Percentiles rank a stretch among this genome's conserved stretches.
Conservation (phyloP, 2,113 vertebrate species). For the Mormoops blainvillei region DNA sequence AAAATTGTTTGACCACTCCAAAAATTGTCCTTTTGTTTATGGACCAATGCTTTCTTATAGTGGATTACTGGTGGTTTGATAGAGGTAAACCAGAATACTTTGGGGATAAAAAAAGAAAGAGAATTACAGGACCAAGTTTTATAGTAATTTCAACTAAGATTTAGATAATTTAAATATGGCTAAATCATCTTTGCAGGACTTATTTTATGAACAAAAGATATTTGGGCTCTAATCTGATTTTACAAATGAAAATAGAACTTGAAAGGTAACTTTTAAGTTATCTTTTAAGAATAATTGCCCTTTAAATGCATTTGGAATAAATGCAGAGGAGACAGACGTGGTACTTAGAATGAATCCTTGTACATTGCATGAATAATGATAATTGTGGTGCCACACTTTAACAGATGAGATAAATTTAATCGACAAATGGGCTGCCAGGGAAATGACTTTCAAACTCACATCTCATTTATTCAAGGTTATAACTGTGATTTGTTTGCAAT, state of each 20-base stretch:
- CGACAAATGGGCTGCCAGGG: slow-evolving; percentile 75
- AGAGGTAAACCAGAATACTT: background rate
- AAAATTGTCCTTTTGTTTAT: background rate
- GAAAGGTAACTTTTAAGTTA: slow-evolving; percentile 25
- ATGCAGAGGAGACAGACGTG: slow-evolving; percentile 74
- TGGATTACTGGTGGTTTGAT: background rate
- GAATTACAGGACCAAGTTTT: background rate
- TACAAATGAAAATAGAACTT: slow-evolving; percentile 50
- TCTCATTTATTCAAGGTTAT: slow-evolving; percentile 75
- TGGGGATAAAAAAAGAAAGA: background rate
- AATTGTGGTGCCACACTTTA: slow-evolving; percentile 69
- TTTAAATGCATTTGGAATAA: slow-evolving; percentile 59
- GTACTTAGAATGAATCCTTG: slow-evolving; percentile 74
- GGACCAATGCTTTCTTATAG: background rate
- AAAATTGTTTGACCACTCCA: background rate
- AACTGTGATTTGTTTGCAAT: slow-evolving; percentile 72
- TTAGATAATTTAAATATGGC: background rate
- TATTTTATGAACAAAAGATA: slow-evolving; percentile 15
- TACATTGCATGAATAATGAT: slow-evolving; percentile 75
- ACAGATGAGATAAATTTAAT: slow-evolving; percentile 79
- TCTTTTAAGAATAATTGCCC: slow-evolving; percentile 28
- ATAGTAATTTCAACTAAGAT: slow-evolving; percentile 21
- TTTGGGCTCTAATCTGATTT: slow-evolving; percentile 40
- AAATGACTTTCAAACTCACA: slow-evolving; percentile 73
- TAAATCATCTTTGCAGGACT: background rate